These are phyloP conservation scores for Bibio marci DNA, from an alignment of 2,888 invertebrate genomes.

Conservation along the genomic window DNA sequence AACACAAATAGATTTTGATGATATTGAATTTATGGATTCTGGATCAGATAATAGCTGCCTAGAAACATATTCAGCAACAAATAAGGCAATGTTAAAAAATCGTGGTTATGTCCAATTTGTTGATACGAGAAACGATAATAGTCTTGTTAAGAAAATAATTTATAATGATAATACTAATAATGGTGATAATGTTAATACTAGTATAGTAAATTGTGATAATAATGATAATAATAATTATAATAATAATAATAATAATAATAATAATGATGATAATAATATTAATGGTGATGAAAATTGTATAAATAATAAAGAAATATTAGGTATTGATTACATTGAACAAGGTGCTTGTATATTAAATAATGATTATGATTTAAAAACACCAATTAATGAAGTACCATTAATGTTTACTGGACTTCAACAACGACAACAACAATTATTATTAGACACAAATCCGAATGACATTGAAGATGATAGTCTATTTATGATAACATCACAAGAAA, in stretches of 20 bases:
- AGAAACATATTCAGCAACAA: conserved; percentile 38
- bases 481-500: conserved; percentile 31
- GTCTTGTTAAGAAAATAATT: not conserved
- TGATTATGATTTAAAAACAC: conserved; percentile 28
- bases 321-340: conserved; percentile 39
- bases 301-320: conserved; percentile 28
- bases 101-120: conserved; percentile 51
- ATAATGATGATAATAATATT: conserved; percentile 26
- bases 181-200: not conserved
- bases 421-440: not conserved
- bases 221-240: not conserved
- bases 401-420: conserved; percentile 8
- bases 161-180: not conserved
- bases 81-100: conserved; percentile 36
- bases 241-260: conserved; percentile 4
- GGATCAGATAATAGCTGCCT: conserved; percentile 63
- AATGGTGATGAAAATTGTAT: not conserved
- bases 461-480: conserved; percentile 41
- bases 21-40: conserved; percentile 75
- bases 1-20: conserved; percentile 43
- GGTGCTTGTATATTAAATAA: conserved; percentile 25
- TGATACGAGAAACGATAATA: conserved; percentile 19
- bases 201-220: not conserved
- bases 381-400: conserved; percentile 27
- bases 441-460: conserved; percentile 19